Conservation (phyloP, 2,797 vertebrate genomes). For the Chaenodraco wilsoni region DNA sequence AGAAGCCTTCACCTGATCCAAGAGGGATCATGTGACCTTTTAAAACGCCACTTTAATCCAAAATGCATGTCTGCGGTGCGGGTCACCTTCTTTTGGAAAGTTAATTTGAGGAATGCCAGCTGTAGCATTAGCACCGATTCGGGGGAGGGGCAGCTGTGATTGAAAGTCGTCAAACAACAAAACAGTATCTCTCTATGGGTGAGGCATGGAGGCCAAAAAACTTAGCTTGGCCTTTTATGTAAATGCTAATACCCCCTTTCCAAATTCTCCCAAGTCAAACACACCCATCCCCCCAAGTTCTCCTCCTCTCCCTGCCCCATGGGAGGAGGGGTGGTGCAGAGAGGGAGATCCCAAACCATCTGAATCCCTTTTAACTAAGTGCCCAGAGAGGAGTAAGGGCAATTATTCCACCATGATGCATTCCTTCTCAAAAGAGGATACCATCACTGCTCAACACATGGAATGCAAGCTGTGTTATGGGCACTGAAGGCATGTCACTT, state of each 20-base stretch:
- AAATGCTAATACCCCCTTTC: slow-evolving; percentile 69
- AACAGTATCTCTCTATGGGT: slow-evolving; percentile 8
- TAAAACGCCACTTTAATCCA: slow-evolving; percentile 58
- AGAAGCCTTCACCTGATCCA: slow-evolving; percentile 59
- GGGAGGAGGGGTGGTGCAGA: slow-evolving; percentile 75
- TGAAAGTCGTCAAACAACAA: slow-evolving; percentile 8
- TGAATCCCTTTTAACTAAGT: slow-evolving; percentile 85
- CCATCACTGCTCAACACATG: slow-evolving; percentile 67
- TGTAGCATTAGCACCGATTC: background rate
- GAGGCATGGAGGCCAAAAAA: slow-evolving; percentile 29
- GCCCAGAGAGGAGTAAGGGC: slow-evolving; percentile 77
- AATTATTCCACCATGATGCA: slow-evolving; percentile 84
- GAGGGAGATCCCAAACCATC: slow-evolving; percentile 80
- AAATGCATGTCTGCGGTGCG: slow-evolving; percentile 32
- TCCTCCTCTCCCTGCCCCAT: slow-evolving; percentile 59
- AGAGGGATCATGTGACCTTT: slow-evolving; percentile 67
- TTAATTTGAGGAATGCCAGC: slow-evolving; percentile 7
- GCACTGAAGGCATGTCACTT: slow-evolving; percentile 44
- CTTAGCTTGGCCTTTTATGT: slow-evolving; percentile 65
- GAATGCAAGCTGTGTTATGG: slow-evolving; percentile 68
- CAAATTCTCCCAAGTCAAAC: slow-evolving; percentile 79
- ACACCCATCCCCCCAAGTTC: slow-evolving; percentile 74
- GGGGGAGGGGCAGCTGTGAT: background rate
- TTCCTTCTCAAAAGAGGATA: slow-evolving; percentile 81
- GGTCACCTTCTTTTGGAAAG: slow-evolving; percentile 14